A percentile compares a stretch with the other conserved stretches of the same genome.
Evolutionary conservation across 92 coral and sea anemone genomes (phyloP).

Genomic region (Phenganax marumi): DNA sequence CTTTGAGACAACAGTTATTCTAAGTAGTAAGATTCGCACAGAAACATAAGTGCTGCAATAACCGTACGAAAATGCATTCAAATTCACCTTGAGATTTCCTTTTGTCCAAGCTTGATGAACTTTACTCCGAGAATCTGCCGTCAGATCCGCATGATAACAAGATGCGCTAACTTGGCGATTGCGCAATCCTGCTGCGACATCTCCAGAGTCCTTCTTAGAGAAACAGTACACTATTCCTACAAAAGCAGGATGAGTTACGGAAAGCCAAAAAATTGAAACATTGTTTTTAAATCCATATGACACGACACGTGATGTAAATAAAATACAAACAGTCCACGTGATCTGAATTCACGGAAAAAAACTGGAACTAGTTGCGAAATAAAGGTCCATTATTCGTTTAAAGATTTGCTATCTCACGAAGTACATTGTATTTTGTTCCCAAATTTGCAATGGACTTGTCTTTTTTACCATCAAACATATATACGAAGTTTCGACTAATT

Average conservation of each 20-base stretch:
- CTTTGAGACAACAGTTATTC: too few relatives aligned
- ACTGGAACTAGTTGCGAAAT: too few relatives aligned
- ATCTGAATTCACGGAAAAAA: not conserved
- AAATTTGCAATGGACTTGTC: too few relatives aligned
- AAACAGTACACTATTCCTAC: slow-evolving; percentile 83
- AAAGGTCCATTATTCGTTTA: too few relatives aligned
- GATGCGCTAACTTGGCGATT: slow-evolving; percentile 73
- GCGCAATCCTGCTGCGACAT: slow-evolving; percentile 64
- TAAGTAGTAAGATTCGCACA: too few relatives aligned
- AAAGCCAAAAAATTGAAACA: too few relatives aligned
- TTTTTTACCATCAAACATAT: too few relatives aligned
- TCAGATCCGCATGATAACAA: slow-evolving; percentile 89
- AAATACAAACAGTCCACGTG: not conserved
- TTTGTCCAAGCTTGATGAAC: slow-evolving; percentile 84
- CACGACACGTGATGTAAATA: not conserved
- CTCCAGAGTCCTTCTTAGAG: slow-evolving; percentile 80
- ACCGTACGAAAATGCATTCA: not conserved
- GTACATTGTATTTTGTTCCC: too few relatives aligned
- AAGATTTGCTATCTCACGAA: too few relatives aligned
- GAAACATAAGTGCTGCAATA: too few relatives aligned
- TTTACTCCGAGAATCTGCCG: slow-evolving; percentile 69
- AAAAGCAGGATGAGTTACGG: not conserved
- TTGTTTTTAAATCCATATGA: not conserved
- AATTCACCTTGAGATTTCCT: slow-evolving; percentile 68
- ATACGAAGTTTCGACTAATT: too few relatives aligned